phyloP scores from a whole-genome alignment of 2,113 vertebrate species.

The Sterrhoptilus dennistouni region DNA sequence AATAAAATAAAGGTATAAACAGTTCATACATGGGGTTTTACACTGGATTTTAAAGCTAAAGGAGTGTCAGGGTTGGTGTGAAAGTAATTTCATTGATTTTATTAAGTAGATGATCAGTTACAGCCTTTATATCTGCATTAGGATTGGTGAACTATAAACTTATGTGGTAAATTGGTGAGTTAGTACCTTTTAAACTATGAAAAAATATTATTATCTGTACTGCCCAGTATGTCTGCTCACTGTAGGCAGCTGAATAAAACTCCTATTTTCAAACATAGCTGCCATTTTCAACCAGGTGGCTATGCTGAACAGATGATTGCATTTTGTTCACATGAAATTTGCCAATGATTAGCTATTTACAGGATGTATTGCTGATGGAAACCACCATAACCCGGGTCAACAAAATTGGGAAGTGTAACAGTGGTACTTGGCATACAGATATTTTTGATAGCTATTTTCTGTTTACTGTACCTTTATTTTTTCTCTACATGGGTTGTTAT shows the following conservation, averaged over 20 bases:
- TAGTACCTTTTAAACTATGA: neutral
- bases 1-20: neutral
- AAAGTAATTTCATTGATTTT: neutral
- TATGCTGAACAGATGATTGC: neutral
- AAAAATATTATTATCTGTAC: neutral
- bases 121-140: neutral
- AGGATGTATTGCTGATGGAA: neutral
- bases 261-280: neutral
- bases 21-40: neutral
- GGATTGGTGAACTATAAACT: neutral
- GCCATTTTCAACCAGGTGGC: neutral
- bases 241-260: neutral
- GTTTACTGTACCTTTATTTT: neutral
- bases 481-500: neutral
- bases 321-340: neutral
- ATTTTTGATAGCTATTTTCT: neutral
- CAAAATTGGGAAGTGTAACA: neutral
- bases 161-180: neutral
- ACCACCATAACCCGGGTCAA: neutral
- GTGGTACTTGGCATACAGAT: accelerated
- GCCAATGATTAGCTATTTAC: neutral
- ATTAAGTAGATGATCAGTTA: neutral
- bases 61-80: neutral
- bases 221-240: neutral
- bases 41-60: neutral